A percentile compares a stretch with the other conserved stretches of the same genome.
Evolutionary conservation across 2,888 invertebrate species (phyloP).

Genomic region (Plebejus melissa): DNA sequence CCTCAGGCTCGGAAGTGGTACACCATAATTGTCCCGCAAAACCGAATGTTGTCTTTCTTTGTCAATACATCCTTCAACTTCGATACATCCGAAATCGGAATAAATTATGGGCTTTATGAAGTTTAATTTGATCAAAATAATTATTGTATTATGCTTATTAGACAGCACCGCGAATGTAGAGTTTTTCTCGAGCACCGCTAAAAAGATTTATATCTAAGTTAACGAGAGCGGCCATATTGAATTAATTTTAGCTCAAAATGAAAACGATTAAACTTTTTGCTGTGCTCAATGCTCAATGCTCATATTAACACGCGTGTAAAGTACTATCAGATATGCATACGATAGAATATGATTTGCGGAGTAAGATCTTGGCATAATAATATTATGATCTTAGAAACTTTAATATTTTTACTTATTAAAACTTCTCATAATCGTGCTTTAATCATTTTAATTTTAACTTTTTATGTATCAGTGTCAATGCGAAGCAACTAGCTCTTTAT

Average conservation of each 20-base stretch:
- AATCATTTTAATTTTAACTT: no score
- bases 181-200: background rate
- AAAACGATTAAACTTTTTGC: background rate
- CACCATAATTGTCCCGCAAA: constrained; percentile 47
- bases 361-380: background rate
- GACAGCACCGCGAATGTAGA: background rate
- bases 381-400: background rate
- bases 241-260: background rate
- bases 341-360: background rate
- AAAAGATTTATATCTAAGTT: constrained; percentile 4
- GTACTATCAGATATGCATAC: background rate
- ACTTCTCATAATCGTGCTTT: background rate
- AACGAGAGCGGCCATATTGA: constrained; percentile 7
- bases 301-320: constrained; percentile 8
- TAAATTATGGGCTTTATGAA: constrained; percentile 40
- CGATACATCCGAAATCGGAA: constrained; percentile 41
- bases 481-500: background rate
- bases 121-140: background rate
- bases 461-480: background rate
- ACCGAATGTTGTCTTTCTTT: constrained; percentile 23
- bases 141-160: background rate
- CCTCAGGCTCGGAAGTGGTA: constrained; percentile 65
- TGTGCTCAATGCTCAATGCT: background rate
- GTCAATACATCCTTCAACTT: constrained; percentile 26
- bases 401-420: background rate